Base-by-base conservation (phyloP, 2,797 vertebrate species). In the Helostoma temminkii region DNA sequence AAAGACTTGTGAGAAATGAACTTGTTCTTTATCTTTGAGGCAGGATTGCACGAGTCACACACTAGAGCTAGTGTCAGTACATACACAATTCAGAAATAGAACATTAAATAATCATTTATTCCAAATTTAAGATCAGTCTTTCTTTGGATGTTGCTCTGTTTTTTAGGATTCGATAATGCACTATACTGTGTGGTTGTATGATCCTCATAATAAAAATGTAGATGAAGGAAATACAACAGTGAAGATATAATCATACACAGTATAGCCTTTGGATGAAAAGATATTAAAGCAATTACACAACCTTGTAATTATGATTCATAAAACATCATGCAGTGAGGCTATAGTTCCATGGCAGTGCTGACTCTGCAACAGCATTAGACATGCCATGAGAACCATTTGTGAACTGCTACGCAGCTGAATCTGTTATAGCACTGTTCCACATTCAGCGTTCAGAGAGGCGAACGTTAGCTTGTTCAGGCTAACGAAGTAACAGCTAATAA, bases 31-130 rank as follows among this genome's bases (percentile, higher is more conserved):
- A 24, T 59, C 49, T 63, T 56, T 39, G 18, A 25, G 43, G 47
- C 18, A 66, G 57, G 25, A 16, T 59, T 24, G 1, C 11, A 63
- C 18, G 52, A 43, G 53, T 45, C 37, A 74, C 55, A 56, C 30
- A 41, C 9, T 21, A 19, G 16, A 1, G 12, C 2, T 6, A 12
- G 5, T 15, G 49, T 49, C 21, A 59, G 26, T 34, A 59, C 1
- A 11, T 4, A 8, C 9, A 11, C 9, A 26, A 22, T 50, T n/a
- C 8, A 30, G 18, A 50, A 49, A 28, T 28, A 49, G 16, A 49
- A n/a, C 25, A 16, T 32, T 6, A 1, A 36, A 48, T 48, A 28
- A 45, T 49, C 3, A 37, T 49, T 48, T 24, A 28, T n/a, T 71
- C 21, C 34, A 1, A 2, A 34, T 71, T 30, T 32, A 12, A 18